Conservation (phyloP, 2,113 vertebrate species). For the Phrynosoma blainvillii region DNA sequence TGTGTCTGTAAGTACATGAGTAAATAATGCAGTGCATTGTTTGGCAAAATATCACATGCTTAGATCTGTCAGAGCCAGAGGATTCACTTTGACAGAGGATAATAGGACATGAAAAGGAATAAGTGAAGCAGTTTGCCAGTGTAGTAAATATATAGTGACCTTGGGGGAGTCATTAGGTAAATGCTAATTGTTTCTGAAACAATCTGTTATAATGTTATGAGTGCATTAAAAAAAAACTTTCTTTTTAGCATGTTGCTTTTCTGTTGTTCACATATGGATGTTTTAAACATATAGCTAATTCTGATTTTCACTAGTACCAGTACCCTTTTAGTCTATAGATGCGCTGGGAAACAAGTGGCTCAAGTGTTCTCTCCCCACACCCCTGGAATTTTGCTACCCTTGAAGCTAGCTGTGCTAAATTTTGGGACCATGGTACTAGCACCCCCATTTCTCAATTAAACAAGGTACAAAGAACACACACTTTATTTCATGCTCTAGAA, state of each 20-base stretch:
- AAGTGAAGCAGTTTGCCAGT: neutral
- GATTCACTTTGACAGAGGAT: neutral
- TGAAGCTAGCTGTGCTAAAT: too few species aligned
- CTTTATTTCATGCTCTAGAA: too few species aligned
- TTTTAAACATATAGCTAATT: too few species aligned
- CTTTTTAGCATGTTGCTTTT: neutral
- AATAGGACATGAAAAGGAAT: neutral
- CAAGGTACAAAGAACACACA: too few species aligned
- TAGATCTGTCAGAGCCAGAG: neutral
- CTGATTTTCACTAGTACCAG: too few species aligned
- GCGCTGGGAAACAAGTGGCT: too few species aligned
- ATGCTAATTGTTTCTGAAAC: neutral
- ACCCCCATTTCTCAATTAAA: too few species aligned
- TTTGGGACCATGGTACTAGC: too few species aligned
- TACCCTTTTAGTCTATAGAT: too few species aligned
- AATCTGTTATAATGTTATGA: neutral
- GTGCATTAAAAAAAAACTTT: neutral
- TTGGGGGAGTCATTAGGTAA: neutral
- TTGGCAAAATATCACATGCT: neutral
- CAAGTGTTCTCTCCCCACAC: too few species aligned
- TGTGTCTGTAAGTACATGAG: slow-evolving; percentile 85
- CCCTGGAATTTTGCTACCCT: too few species aligned
- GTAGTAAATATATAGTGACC: neutral
- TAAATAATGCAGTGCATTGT: neutral
- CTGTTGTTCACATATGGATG: too few species aligned